Evolutionary conservation across 1,140 invertebrate species (phyloP), one percentile per base, ranked within the genome.

Genomic region (Listronotus bonariensis): DNA sequence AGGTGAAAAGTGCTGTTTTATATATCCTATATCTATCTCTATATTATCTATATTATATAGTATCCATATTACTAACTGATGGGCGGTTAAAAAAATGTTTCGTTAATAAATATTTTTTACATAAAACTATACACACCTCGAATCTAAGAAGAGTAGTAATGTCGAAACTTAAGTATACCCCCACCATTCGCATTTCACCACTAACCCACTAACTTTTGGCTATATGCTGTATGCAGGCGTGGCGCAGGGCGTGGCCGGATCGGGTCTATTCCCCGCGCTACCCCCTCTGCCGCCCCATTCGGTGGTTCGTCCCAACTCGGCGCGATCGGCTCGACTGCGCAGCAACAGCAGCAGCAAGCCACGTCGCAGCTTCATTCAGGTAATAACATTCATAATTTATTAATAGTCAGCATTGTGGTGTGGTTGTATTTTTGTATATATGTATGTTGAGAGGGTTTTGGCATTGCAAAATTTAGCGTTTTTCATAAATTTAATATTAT

Each of bases 191-290:
- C 34, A 36, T 63, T 63, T 53, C 52, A 45, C 52, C 52, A 40
- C 60, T 63, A 63, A 63, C 51, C 60, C 7, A 69, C 64, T 69
- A 58, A 67, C 60, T 46, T 38, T 57, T 57, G 36, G 15, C n/a
- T 36, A 36, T 36, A 10, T 9, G n/a, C 34, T 20, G 9, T 65
- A 67, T 70, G 69, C 69, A 78, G 77, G 76, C 72, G 78, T 78
- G 63, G 76, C 78, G 60, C 78, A 78, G 69, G 79, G 80, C 77
- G 79, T 79, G 67, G 64, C 62, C 53, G 78, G 80, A 72, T 82
- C 77, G 78, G 83, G 74, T 72, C 80, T 75, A 80, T 83, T 76
- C 75, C 82, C 80, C 72, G 80, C 80, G 73, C 84, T 81, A 61
- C 78, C 77, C 76, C 78, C 65, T 79, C 76, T 78, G 80, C 81